Conservation (phyloP, 1,140 invertebrate genomes). For the Spodoptera frugiperda region DNA sequence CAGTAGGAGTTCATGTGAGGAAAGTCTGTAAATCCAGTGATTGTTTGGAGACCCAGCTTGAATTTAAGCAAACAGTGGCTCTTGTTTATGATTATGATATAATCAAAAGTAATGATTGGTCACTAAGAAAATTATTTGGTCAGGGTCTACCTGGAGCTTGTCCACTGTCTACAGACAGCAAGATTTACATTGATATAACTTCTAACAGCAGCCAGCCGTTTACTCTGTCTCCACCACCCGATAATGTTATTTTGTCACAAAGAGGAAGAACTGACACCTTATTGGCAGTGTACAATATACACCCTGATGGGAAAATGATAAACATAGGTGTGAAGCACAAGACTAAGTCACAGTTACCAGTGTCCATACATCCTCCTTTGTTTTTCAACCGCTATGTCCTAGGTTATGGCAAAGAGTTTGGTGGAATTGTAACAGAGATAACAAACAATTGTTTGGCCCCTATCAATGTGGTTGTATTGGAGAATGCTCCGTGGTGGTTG, state of each 20-base stretch:
- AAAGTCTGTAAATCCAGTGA: constrained; percentile 89
- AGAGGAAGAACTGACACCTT: constrained; percentile 89
- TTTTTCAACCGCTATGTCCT: constrained; percentile 93
- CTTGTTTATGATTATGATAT: constrained; percentile 94
- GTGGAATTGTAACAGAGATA: constrained; percentile 93
- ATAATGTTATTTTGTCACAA: constrained; percentile 86
- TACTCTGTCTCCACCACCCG: constrained; percentile 87
- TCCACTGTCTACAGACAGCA: constrained; percentile 91
- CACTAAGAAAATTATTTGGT: constrained; percentile 94
- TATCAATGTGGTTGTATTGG: constrained; percentile 90
- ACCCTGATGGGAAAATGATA: constrained; percentile 86
- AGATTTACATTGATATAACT: constrained; percentile 94
- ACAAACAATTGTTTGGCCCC: constrained; percentile 91
- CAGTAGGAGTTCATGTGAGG: constrained; percentile 94
- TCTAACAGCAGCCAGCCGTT: constrained; percentile 87
- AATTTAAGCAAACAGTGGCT: constrained; percentile 94
- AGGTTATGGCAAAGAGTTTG: constrained; percentile 95
- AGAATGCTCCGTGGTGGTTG: constrained; percentile 97
- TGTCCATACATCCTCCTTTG: constrained; percentile 89
- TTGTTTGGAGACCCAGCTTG: constrained; percentile 90
- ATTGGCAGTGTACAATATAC: constrained; percentile 90
- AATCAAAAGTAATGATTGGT: constrained; percentile 91
- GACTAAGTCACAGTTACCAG: constrained; percentile 76
- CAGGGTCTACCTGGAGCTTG: constrained; percentile 92
- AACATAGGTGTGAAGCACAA: constrained; percentile 88